Evolutionary conservation across 1,140 invertebrate species (phyloP).

Genomic region (Phthorimaea operculella): DNA sequence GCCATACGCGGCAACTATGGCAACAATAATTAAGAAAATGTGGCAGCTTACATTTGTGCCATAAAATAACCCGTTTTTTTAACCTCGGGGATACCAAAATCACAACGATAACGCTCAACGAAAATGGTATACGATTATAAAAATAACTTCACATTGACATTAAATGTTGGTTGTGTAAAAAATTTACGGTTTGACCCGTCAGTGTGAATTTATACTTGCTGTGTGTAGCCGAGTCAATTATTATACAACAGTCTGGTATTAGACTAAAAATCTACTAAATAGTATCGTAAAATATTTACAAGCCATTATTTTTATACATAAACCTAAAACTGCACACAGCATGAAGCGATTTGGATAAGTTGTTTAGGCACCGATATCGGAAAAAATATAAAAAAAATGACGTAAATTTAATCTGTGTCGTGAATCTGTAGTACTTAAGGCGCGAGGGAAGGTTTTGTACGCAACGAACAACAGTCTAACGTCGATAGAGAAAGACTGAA

Average conservation of each 20-base stretch:
- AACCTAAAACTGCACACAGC: neutral
- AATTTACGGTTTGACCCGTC: neutral
- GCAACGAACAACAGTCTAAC: neutral
- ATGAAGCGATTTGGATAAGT: constrained; percentile 2
- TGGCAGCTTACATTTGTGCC: too few species aligned
- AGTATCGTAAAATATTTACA: too few species aligned
- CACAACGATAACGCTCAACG: constrained; percentile 31
- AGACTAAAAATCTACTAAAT: too few species aligned
- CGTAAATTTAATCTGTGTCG: constrained; percentile 12
- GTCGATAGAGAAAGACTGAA: neutral
- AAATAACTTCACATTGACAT: neutral
- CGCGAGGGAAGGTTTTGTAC: neutral
- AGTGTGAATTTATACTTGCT: constrained; percentile 1
- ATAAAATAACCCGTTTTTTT: too few species aligned
- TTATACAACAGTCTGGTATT: too few species aligned
- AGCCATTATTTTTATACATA: neutral
- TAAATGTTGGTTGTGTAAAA: neutral
- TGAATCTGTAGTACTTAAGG: constrained; percentile 19
- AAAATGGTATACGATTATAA: constrained; percentile 29
- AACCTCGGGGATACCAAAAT: neutral
- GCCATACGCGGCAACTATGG: too few species aligned
- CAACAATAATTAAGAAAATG: too few species aligned
- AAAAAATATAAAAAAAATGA: too few species aligned
- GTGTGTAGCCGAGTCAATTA: neutral
- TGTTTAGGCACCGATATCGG: neutral